Base-by-base conservation (phyloP, 2,888 invertebrate genomes). In the Drosophila rellima region DNA sequence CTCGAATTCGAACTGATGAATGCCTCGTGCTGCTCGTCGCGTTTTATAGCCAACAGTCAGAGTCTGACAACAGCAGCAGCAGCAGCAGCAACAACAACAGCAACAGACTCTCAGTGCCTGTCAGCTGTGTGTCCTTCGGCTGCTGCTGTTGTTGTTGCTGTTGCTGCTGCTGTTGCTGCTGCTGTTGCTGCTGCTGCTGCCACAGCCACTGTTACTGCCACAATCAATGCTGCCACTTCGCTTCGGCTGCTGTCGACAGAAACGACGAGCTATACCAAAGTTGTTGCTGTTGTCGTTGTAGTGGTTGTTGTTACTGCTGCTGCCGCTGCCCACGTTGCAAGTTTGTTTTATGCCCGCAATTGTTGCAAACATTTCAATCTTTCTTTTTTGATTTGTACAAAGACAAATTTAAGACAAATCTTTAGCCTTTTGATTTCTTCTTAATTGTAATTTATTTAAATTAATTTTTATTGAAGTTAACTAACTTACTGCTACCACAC, bases 1-100 rank as follows among this genome's bases (percentile, higher is more conserved):
- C 88, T 89, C 90, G 82, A 74, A 88, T 91, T 91, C 88, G 71
- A 86, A 92, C 92, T 92, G 92, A 91, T 91, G 89, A 52, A 80
- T 73, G 77, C 79, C 82, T 78, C 81, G 86, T 89, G 87, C 84
- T 83, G 87, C 80, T 69, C 83, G 83, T 80, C 88, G 85, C 83
- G 82, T 91, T 92, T 92, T 92, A 92, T 92, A 92, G 87, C 75
- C 78, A 62, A 39, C 52, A 45, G 67, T 23, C 73, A 71, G 39
- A 35, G 35, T 35, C 17, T 17, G 40, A 17, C 17, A 40, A 18
- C 39, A 42, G 18, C 40, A 40, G 40, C 11, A 13, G 18, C 37
- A n/a, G 26, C 59, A 59, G 15, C 35, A 37, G 20, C n/a, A 31
- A 26, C 31, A 17, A 23, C 10, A 11, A 20, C 29, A 55, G 31